Conservation (phyloP, 2,113 vertebrate species). For the Tapirus terrestris region DNA sequence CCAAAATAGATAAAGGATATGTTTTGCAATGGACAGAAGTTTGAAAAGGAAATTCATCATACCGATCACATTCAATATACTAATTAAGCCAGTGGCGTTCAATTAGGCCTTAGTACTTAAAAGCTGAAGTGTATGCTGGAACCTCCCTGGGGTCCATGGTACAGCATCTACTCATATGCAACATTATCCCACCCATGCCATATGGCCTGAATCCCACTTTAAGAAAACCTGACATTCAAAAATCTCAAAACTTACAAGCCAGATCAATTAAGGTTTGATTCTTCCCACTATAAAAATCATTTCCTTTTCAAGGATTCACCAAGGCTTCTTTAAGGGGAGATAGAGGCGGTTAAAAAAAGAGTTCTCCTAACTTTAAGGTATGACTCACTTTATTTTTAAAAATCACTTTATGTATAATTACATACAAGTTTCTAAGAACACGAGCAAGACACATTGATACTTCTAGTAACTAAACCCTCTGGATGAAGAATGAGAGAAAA, state of each 20-base stretch:
- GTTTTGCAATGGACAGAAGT: not conserved
- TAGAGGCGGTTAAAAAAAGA: not conserved
- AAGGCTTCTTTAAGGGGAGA: not conserved
- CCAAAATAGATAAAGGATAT: not conserved
- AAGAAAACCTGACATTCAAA: conserved; percentile 43
- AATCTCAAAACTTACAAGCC: not conserved
- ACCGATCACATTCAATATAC: not conserved
- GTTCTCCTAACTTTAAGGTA: not conserved
- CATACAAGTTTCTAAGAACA: not conserved
- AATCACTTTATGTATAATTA: not conserved
- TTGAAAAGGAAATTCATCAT: not conserved
- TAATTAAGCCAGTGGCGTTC: not conserved
- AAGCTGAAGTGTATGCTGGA: not conserved
- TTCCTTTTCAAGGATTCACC: conserved; percentile 37
- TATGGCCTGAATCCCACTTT: not conserved
- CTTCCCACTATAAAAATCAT: not conserved
- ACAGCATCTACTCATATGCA: not conserved
- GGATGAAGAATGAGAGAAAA: not conserved
- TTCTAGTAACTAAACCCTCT: not conserved
- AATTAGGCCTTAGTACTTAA: not conserved
- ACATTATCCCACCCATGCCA: not conserved
- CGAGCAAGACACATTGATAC: not conserved
- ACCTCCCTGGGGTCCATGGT: not conserved
- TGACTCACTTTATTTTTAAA: not conserved
- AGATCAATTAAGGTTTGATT: conserved; percentile 20